phyloP scores from a whole-genome alignment of 2,113 vertebrate genomes.

The Cathartes aura region DNA sequence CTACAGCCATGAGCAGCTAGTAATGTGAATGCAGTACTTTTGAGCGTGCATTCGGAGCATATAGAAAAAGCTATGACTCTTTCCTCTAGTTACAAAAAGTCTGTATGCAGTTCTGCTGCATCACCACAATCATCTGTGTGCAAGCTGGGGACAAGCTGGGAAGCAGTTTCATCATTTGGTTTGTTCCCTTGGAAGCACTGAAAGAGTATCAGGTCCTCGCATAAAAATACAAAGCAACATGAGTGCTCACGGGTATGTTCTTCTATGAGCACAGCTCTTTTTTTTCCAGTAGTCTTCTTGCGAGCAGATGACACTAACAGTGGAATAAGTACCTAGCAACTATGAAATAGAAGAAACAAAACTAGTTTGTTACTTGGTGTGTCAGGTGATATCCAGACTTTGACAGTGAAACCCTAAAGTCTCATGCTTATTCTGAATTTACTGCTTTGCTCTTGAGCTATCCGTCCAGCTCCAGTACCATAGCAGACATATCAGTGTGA shows the following conservation, averaged over 20 bases:
- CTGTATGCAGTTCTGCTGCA: background rate
- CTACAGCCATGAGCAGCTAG: background rate
- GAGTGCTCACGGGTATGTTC: background rate
- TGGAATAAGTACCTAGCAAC: background rate
- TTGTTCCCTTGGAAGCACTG: background rate
- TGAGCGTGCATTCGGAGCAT: rapidly evolving
- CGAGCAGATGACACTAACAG: background rate
- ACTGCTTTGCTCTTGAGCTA: background rate
- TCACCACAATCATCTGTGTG: background rate
- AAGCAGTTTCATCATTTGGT: background rate
- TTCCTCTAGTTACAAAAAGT: background rate
- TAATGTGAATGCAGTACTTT: background rate
- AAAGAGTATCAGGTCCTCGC: background rate
- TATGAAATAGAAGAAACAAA: background rate
- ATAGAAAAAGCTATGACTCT: background rate
- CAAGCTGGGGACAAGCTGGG: background rate
- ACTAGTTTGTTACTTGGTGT: background rate
- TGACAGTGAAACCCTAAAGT: background rate
- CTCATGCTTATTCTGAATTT: background rate
- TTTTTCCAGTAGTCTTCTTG: background rate
- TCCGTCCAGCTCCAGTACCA: background rate
- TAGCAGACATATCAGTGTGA: background rate
- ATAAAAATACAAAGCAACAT: background rate
- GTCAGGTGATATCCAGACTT: background rate
- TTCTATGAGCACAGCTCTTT: background rate